A percentile compares a stretch with the other conserved stretches of the same genome.
phyloP scores from a whole-genome alignment of 2,888 invertebrate genomes.

The Hartigia nigra region DNA sequence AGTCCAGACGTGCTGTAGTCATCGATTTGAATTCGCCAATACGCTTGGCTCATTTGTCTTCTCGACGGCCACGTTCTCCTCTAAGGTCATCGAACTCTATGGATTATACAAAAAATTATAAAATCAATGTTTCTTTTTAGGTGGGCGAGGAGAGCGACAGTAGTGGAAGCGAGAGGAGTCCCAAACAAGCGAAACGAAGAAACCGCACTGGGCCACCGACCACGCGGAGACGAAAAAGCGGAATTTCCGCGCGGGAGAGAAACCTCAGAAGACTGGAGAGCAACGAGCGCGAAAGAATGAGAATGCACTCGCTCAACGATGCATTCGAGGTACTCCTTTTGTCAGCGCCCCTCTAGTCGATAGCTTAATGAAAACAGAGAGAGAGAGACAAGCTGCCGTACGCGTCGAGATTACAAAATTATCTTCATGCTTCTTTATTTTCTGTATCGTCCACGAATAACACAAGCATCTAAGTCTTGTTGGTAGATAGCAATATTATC shows the following conservation, averaged over 20 bases:
- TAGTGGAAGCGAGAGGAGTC: constrained; percentile 62
- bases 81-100: background rate
- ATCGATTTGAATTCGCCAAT: background rate
- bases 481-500: background rate
- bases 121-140: constrained; percentile 38
- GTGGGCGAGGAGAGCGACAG: constrained; percentile 64
- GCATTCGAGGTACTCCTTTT: constrained; percentile 80
- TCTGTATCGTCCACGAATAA: background rate
- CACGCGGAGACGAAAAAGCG: constrained; percentile 76
- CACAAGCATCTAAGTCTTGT: background rate
- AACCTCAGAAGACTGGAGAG: constrained; percentile 89
- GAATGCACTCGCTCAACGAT: constrained; percentile 93
- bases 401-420: background rate
- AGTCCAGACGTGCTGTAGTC: too few species aligned
- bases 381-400: too few species aligned
- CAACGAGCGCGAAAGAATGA: constrained; percentile 90
- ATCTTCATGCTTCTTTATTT: background rate
- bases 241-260: constrained; percentile 84
- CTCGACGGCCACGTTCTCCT: background rate
- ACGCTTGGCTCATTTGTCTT: background rate
- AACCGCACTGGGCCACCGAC: constrained; percentile 60
- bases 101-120: background rate
- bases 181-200: constrained; percentile 63
- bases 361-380: background rate
- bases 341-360: background rate